Base-by-base conservation (phyloP, 1,140 invertebrate species). In the Bombus confusus region DNA sequence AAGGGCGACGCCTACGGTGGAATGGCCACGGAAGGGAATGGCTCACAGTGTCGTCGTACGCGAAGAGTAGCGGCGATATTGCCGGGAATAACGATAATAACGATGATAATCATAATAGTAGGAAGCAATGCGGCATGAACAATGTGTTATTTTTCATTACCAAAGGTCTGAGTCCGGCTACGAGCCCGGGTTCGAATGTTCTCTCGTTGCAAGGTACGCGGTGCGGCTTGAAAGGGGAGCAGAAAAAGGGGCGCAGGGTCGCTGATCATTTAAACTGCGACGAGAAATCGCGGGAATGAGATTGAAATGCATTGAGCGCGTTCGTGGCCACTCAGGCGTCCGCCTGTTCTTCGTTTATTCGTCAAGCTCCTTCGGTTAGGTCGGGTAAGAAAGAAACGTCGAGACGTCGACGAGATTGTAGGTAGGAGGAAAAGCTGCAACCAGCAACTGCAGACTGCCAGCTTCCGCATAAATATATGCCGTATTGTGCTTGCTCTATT, bases 101-200 rank as follows among this genome's bases (percentile, higher is more conserved):
- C 80, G 86, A 87, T 88, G 77, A 89, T 91, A 89, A 92, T 91
- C 72, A 80, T 88, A 92, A 92, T 87, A 82, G 86, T 78, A 68
- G 71, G 80, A 87, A 80, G 78, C 79, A 86, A 89, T 88, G 78
- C 88, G 34, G 68, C 74, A 47, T 82, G 88, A 84, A 92, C 91
- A 88, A 87, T 88, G 83, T 81, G 74, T 91, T 90, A 89, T 89
- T 91, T 72, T 89, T 83, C 79, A 31, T 89, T 88, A 77, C 47
- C 47, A 52, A 52, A 52, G 47, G 47, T 52, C 18, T 52, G 47
- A 52, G 47, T 52, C 5, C 18, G 47, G 5, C 47, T 52, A 37
- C 28, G 79, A 69, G 79, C 43, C 31, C 47, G 47, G 37, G 12
- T 31, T 39, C 68, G 68, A 59, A 80, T 47, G 77, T 66, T 73